Percentiles rank a stretch among this genome's conserved stretches.
phyloP scores from a whole-genome alignment of 2,888 invertebrate genomes.

The Autographa gamma region DNA sequence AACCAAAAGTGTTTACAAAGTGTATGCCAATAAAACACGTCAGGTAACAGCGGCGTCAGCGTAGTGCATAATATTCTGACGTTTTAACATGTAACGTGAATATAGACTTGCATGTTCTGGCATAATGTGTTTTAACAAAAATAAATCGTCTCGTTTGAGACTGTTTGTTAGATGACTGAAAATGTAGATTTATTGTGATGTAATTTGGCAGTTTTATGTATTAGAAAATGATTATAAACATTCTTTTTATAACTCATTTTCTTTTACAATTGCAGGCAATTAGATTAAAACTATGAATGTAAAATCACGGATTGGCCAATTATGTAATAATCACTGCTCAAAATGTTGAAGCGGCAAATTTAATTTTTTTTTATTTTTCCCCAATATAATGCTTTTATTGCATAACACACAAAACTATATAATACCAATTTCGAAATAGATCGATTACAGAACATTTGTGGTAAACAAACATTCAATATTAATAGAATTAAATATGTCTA shows the following conservation, averaged over 20 bases:
- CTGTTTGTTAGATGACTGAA: background rate
- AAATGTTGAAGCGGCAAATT: no score
- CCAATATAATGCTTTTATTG: no score
- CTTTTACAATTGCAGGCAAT: no score
- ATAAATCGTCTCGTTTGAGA: background rate
- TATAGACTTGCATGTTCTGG: conserved; percentile 9
- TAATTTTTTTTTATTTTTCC: no score
- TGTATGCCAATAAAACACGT: conserved; percentile 15
- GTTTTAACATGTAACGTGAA: conserved; percentile 11
- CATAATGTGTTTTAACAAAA: background rate
- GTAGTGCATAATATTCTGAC: conserved; percentile 12
- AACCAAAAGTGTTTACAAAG: conserved; percentile 24
- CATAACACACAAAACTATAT: no score
- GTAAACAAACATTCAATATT: background rate
- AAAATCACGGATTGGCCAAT: no score
- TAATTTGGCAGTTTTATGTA: background rate
- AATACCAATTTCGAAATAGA: background rate
- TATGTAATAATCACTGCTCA: no score
- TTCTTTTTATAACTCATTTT: no score
- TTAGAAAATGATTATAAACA: no score
- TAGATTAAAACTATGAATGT: no score
- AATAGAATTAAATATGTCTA: background rate
- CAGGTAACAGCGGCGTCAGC: conserved; percentile 13
- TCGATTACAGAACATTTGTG: background rate
- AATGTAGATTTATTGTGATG: background rate